These are phyloP conservation scores for Hirtodrosophila cameraria DNA, from an alignment of 2,888 invertebrate species.

Conservation along the genomic window DNA sequence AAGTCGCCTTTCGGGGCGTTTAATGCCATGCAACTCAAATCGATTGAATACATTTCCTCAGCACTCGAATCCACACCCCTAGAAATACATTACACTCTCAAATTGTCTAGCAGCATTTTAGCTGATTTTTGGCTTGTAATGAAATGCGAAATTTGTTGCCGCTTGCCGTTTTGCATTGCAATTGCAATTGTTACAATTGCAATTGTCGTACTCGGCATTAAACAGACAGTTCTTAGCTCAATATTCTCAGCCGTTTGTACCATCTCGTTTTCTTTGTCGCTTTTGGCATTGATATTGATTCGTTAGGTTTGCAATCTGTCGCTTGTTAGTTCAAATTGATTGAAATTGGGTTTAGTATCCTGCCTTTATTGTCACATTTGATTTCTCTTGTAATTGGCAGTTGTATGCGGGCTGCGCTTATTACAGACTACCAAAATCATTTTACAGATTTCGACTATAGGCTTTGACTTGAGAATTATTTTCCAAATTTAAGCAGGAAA, in stretches of 20 bases:
- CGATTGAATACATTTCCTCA: slow-evolving; percentile 46
- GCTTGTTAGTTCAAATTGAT: slow-evolving; percentile 73
- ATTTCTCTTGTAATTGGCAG: slow-evolving; percentile 41
- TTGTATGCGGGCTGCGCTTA: slow-evolving; percentile 47
- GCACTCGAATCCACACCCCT: neutral
- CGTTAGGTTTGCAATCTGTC: slow-evolving; percentile 69
- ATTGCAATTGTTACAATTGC: slow-evolving; percentile 7
- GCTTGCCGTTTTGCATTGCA: slow-evolving; percentile 22
- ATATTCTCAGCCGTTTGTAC: slow-evolving; percentile 6
- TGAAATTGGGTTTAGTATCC: slow-evolving; percentile 68
- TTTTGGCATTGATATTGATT: slow-evolving; percentile 61
- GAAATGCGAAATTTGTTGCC: slow-evolving; percentile 59
- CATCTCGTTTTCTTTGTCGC: slow-evolving; percentile 29
- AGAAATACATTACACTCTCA: neutral
- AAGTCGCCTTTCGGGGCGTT: slow-evolving; percentile 34
- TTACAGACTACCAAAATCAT: slow-evolving; percentile 20
- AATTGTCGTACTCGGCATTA: slow-evolving; percentile 30
- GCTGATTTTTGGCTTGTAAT: slow-evolving; percentile 57
- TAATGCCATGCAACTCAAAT: slow-evolving; percentile 44
- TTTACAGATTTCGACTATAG: neutral
- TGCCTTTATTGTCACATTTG: slow-evolving; percentile 48
- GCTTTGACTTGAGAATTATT: neutral
- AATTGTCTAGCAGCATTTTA: slow-evolving; percentile 33
- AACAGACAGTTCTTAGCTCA: slow-evolving; percentile 16
- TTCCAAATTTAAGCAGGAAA: no score